These are phyloP conservation scores for Toxotes lorentzi DNA, from an alignment of 2,797 vertebrate genomes.

Conservation along the genomic window DNA sequence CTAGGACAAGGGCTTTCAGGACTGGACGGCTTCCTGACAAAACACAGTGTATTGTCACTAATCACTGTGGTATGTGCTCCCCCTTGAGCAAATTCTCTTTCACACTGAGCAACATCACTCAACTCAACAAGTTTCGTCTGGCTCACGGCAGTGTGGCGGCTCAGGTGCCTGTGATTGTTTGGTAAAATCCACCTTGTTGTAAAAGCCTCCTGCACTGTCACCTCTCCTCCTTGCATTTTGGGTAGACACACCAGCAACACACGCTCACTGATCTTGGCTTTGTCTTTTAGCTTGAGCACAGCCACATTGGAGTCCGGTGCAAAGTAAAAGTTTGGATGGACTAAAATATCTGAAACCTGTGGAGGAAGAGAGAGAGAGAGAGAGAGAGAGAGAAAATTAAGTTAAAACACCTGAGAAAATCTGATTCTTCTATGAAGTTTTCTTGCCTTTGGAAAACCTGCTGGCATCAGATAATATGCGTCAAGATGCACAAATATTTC, in stretches of 20 bases:
- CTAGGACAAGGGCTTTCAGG: slow-evolving; percentile 86
- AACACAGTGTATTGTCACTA: slow-evolving; percentile 91
- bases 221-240: slow-evolving; percentile 81
- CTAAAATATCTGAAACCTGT: slow-evolving; percentile 89
- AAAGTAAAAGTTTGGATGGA: slow-evolving; percentile 88
- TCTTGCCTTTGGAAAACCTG: slow-evolving; percentile 34
- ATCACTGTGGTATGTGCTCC: slow-evolving; percentile 81
- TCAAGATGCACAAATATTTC: slow-evolving; percentile 44
- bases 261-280: slow-evolving; percentile 87
- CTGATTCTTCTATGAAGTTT: background rate
- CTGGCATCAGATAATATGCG: slow-evolving; percentile 32
- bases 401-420: slow-evolving; percentile 18
- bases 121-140: slow-evolving; percentile 82
- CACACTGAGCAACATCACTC: slow-evolving; percentile 87
- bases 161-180: slow-evolving; percentile 42
- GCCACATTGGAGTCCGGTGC: slow-evolving; percentile 88
- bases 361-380: slow-evolving; percentile 21
- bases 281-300: slow-evolving; percentile 90
- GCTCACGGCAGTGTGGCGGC: slow-evolving; percentile 65
- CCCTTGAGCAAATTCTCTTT: slow-evolving; percentile 87
- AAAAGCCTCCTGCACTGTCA: slow-evolving; percentile 68
- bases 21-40: slow-evolving; percentile 76
- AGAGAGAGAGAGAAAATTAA: background rate
- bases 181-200: slow-evolving; percentile 87
- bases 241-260: slow-evolving; percentile 91